Base-by-base conservation (phyloP, 2,888 invertebrate genomes). In the Aleiodes alternator region DNA sequence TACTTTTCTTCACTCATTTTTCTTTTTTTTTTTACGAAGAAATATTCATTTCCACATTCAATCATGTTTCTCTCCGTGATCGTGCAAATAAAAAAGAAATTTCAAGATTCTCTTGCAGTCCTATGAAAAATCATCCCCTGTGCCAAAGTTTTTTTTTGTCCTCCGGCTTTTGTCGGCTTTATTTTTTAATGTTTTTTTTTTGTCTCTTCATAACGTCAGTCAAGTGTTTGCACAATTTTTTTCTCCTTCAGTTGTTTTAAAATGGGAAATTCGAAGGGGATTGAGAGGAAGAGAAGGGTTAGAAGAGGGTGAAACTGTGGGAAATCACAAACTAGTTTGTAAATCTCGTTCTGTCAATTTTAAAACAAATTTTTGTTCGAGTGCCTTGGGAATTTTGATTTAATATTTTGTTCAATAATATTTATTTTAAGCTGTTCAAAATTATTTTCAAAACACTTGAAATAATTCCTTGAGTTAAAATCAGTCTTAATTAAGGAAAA, bases 171-270 rank as follows among this genome's bases (percentile, higher is more conserved):
- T 14, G 53, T 72, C n/a, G 72, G 55, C n/a, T 7, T 59, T 73
- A 73, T 73, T 34, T 85, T 84, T 81, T 82, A 81, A 85, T 85
- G 84, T 85, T 80, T 72, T 57, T 71, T 34, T 34, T 71, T 31
- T 14, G 12, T 31, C 31, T 43, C 43, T 75, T 50, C 64, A 57
- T 14, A 38, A n/a, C 51, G 31, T 59, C 66, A 38, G 53, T 77
- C 73, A 75, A 83, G 82, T 87, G 83, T 86, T 86, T 86, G 80
- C 78, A 79, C 80, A 80, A 81, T 76, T 78, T 82, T 85, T 76
- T 77, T 79, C 53, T 34, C n/a, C 53, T 61, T n/a, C 48, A 55
- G 43, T 86, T 81, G 82, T 84, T 87, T 87, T 82, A 83, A 85
- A 86, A 86, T 72, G 0, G 16, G 53, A 57, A 51, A 43, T 43